phyloP scores from a whole-genome alignment of 2,888 invertebrate species.

The Ectemnius lituratus region DNA sequence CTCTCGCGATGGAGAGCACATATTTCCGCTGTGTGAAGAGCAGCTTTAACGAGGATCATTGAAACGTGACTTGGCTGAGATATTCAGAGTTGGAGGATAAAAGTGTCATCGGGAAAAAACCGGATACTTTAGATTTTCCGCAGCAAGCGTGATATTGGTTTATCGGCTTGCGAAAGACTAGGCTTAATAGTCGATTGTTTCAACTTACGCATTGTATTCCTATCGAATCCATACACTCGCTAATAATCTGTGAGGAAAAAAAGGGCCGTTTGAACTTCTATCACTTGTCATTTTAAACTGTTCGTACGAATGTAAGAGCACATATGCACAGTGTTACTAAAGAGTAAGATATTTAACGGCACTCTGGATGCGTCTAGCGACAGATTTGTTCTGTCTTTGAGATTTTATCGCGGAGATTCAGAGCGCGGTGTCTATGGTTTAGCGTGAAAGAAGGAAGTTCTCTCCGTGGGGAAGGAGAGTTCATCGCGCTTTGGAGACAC shows the following conservation, averaged over 20 bases:
- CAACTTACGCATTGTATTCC: constrained; percentile 16
- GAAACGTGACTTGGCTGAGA: neutral
- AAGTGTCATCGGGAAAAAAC: constrained; percentile 8
- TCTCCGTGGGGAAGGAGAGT: neutral
- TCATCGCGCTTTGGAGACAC: constrained; percentile 7
- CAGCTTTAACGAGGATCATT: neutral
- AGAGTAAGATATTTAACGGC: too few relatives aligned
- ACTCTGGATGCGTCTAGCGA: too few relatives aligned
- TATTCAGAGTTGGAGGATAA: neutral
- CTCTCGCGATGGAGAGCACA: neutral
- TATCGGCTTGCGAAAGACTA: neutral
- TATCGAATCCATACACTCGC: too few relatives aligned
- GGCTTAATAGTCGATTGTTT: constrained; percentile 28
- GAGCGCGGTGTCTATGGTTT: too few relatives aligned
- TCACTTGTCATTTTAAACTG: too few relatives aligned
- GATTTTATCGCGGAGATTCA: too few relatives aligned
- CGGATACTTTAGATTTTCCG: neutral
- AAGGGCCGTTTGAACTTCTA: too few relatives aligned
- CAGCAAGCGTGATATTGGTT: constrained; percentile 2
- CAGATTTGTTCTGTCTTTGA: too few relatives aligned
- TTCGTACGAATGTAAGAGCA: too few relatives aligned
- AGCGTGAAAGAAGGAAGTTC: too few relatives aligned
- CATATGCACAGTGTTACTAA: too few relatives aligned
- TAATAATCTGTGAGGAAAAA: too few relatives aligned
- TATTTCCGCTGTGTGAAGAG: neutral